A percentile compares a stretch with the other conserved stretches of the same genome.
Evolutionary conservation across 2,888 invertebrate genomes (phyloP).

Genomic region (Drosophila paramelanica): DNA sequence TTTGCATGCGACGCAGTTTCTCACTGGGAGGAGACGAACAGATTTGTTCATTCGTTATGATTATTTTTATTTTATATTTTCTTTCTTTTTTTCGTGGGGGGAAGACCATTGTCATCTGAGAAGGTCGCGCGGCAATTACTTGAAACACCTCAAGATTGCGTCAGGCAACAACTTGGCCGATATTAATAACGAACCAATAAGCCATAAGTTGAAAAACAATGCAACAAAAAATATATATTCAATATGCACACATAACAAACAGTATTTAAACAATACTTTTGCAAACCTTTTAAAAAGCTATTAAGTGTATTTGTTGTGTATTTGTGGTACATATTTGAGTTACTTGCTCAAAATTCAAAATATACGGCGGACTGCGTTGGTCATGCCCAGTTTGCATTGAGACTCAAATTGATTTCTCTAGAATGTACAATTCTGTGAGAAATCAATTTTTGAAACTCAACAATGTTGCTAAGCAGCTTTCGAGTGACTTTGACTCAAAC

Average conservation of each 20-base stretch:
- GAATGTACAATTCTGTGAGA: too few relatives aligned
- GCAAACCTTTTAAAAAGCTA: conserved; percentile 68
- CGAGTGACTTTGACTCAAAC: too few relatives aligned
- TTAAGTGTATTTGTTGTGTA: conserved; percentile 57
- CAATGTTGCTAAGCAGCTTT: too few relatives aligned
- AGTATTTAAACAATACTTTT: conserved; percentile 70
- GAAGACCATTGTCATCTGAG: conserved; percentile 71
- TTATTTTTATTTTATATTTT: conserved; percentile 22
- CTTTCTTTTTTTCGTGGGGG: conserved; percentile 17
- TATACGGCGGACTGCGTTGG: too few relatives aligned
- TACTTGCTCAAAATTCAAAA: conserved; percentile 28
- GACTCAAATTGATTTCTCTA: too few relatives aligned
- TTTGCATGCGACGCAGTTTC: conserved; percentile 63
- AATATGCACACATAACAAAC: conserved; percentile 36
- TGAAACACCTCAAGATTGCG: conserved; percentile 64
- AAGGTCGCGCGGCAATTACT: conserved; percentile 69
- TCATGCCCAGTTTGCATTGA: too few relatives aligned
- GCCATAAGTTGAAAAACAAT: conserved; percentile 23
- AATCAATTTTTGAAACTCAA: too few relatives aligned
- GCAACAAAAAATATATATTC: conserved; percentile 17
- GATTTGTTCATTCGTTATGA: conserved; percentile 21
- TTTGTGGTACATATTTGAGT: conserved; percentile 54
- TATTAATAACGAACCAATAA: conserved; percentile 59
- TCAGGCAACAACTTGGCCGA: conserved; percentile 58
- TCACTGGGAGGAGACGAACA: conserved; percentile 7